phyloP scores from a whole-genome alignment of 1,140 invertebrate genomes.

The Drosophila saltans region DNA sequence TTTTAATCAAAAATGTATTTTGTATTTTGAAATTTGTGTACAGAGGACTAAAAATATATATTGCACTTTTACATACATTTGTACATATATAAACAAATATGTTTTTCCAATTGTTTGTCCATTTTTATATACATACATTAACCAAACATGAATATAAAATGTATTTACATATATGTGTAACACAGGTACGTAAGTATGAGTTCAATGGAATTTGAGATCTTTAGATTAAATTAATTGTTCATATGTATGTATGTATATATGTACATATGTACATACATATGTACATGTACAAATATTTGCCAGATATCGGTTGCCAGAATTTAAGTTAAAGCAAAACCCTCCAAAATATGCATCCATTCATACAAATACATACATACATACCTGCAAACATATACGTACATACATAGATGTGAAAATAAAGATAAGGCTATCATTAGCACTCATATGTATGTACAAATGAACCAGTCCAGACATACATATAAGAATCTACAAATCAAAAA shows the following conservation, averaged over 20 bases:
- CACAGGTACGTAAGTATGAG: not conserved
- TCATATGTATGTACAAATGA: not conserved
- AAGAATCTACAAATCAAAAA: conserved; percentile 45
- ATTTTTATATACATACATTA: not conserved
- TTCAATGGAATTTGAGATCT: not conserved
- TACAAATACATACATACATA: not conserved
- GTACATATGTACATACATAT: not conserved
- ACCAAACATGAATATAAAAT: not conserved
- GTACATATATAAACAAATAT: not conserved
- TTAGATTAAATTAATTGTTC: not conserved
- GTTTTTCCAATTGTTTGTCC: not conserved
- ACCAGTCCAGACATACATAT: not conserved
- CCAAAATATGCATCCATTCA: too few relatives aligned
- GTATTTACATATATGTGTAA: not conserved
- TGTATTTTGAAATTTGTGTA: too few relatives aligned
- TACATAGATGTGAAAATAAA: not conserved
- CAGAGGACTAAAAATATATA: not conserved
- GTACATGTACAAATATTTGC: not conserved
- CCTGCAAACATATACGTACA: not conserved
- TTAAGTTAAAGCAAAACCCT: too few relatives aligned
- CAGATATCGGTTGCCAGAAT: too few relatives aligned
- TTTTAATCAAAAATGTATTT: too few relatives aligned
- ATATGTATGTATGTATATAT: not conserved
- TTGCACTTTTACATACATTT: not conserved
- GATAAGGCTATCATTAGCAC: conserved; percentile 4